Base-by-base conservation (phyloP, 2,797 vertebrate species). In the Macroramphosus scolopax region DNA sequence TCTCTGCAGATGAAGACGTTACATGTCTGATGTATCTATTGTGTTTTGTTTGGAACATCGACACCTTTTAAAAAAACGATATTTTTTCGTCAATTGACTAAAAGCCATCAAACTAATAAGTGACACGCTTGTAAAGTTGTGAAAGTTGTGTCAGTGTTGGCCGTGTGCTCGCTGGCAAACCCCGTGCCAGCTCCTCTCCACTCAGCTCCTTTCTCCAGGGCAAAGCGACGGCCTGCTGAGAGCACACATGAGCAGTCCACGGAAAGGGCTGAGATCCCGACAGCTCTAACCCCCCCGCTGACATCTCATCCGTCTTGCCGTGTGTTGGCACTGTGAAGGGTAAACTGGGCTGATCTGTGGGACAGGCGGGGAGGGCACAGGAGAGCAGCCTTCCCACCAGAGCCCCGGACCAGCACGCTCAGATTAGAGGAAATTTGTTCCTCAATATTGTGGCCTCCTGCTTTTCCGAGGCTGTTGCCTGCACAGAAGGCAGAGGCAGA, bases 401-500 rank as follows among this genome's bases (percentile, higher is more conserved):
- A 54, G 74, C 82, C 84, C 76, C 69, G 72, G 81, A 75, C 63
- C 90, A 89, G 90, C 91, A 87, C 89, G 84, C 89, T 89, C 90
- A 89, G 90, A 91, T 92, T 93, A 92, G 89, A 86, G 87, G 77
- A 86, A 89, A 89, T 94, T 96, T 93, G 91, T 92, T 93, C 89
- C 89, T 86, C 89, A 82, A 71, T 88, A 89, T 89, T 92, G 89
- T 85, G 82, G 89, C 92, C 89, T 90, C 90, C 91, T 92, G 91
- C 88, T 89, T 91, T n/a, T 86, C 85, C 75, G 56, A 88, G 75
- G 82, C 89, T 85, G 84, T 87, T n/a, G 84, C 87, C 89, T 77
- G 89, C 92, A 92, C 93, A 96, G 94, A 96, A 92, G 93, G 94
- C 90, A 89, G 89, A 91, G 90, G 89, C 91, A 91, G 90, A 90